Conservation (phyloP, 2,797 vertebrate species). For the Cygnus olor region DNA sequence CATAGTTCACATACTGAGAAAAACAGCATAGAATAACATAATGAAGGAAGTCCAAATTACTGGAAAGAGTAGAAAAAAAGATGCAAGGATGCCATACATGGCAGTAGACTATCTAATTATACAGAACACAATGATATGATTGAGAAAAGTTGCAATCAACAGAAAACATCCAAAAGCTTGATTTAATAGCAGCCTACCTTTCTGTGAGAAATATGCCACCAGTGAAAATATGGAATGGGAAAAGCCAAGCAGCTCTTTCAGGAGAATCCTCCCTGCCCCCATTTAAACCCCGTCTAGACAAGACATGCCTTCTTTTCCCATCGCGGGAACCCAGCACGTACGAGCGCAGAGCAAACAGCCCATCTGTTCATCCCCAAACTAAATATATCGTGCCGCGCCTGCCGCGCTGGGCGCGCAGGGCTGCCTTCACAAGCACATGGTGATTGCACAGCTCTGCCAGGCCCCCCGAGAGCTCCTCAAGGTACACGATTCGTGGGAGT, state of each 20-base stretch:
- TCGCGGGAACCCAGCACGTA: neutral
- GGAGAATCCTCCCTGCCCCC: neutral
- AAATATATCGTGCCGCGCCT: neutral
- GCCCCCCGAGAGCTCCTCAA: neutral
- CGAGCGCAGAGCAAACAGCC: neutral
- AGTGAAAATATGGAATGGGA: neutral
- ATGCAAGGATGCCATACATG: neutral
- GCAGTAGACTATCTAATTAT: neutral
- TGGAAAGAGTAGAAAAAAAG: neutral
- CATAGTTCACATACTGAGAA: neutral
- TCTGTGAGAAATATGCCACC: neutral
- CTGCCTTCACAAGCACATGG: neutral
- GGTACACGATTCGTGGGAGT: neutral
- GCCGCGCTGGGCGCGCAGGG: neutral
- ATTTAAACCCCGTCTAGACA: neutral
- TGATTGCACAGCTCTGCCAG: neutral
- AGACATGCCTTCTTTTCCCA: neutral
- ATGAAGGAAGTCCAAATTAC: neutral
- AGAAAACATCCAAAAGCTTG: neutral
- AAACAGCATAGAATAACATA: neutral
- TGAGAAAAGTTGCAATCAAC: neutral
- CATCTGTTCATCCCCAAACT: slow-evolving; percentile 12
- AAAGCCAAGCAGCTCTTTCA: neutral
- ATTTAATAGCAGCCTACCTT: neutral
- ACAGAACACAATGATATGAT: rapidly evolving